phyloP scores from a whole-genome alignment of 2,888 invertebrate genomes.

The Andrena hattorfiana region DNA sequence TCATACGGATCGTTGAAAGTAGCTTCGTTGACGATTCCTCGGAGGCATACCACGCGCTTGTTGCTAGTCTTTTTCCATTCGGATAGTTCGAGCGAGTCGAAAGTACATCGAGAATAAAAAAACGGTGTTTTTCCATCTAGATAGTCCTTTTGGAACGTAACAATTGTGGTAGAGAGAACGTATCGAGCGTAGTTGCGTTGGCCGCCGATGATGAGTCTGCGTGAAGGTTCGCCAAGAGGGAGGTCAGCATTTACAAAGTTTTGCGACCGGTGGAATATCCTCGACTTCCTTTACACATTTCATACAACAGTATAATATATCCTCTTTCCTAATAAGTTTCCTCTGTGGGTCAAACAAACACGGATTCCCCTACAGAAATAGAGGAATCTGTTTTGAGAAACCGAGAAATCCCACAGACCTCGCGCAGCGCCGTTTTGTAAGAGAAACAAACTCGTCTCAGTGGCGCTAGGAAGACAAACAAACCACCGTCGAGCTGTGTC shows the following conservation, averaged over 20 bases:
- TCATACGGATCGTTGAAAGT: not conserved
- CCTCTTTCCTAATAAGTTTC: not conserved
- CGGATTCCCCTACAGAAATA: not conserved
- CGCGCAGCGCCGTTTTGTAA: not conserved
- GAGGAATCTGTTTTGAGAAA: not conserved
- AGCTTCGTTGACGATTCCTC: constrained; percentile 13
- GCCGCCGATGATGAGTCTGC: not conserved
- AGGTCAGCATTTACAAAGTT: not conserved
- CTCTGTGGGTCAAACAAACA: not conserved
- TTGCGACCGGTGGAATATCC: not conserved
- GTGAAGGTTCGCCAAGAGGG: constrained; percentile 5
- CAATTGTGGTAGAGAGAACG: constrained; percentile 25
- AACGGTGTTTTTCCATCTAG: constrained; percentile 38
- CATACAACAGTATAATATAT: not conserved
- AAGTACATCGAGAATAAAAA: constrained; percentile 30
- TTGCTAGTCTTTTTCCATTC: constrained; percentile 31
- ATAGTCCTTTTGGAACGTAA: constrained; percentile 30
- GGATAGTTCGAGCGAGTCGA: constrained; percentile 16
- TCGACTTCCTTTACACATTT: not conserved
- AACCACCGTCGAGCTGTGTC: not conserved
- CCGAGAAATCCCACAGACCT: not conserved
- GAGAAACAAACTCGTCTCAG: not conserved
- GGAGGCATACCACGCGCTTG: constrained; percentile 42
- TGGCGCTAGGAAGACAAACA: not conserved
- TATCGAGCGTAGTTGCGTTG: constrained; percentile 26